Evolutionary conservation across 2,888 invertebrate species (phyloP), one percentile per base, ranked within the genome.

Genomic region (Apamea crenata): DNA sequence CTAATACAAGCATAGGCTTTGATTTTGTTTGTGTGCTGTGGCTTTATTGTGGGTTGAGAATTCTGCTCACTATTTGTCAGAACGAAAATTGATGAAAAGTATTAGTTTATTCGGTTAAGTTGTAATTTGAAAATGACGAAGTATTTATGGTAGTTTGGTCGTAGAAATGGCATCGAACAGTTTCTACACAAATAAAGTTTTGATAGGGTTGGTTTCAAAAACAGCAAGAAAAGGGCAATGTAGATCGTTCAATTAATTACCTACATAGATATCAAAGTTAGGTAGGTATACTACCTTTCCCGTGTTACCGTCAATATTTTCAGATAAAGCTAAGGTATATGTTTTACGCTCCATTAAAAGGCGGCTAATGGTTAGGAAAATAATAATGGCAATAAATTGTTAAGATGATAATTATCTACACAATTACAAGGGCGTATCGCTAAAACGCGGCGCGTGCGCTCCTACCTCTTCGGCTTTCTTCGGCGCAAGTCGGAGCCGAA

Each of bases 331-430:
- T 67, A 72, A 56, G 56, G 73, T 80, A 80, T 87, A 89, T 88
- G 86, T 87, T 90, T 82, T 88, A 86, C 88, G 85, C 77, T 73
- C 86, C 81, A 89, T 87, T 85, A 87, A 88, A 91, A 88, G 81
- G 84, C 84, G 83, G 80, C 78, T 90, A 88, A 90, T 90, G 78
- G 84, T 68, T 81, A 81, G 78, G 88, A 85, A 90, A 91, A 88
- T 90, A 87, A 90, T 90, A 85, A 88, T 81, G 74, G 82, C 81
- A 76, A 87, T 91, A 91, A 91, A 91, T 91, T 86, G 76, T 81
- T 65, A 69, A 82, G 83, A 89, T 89, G 90, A 88, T 91, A 91
- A 91, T 91, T 91, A 89, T 88, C 89, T 82, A 74, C 82, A 87
- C 87, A 85, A 88, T 91, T 88, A 88, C 88, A 80, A 89, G 90